A percentile compares a stretch with the other conserved stretches of the same genome.
These are phyloP conservation scores for Cerastoderma edule DNA, from an alignment of 2,888 invertebrate species.

Conservation along the genomic window DNA sequence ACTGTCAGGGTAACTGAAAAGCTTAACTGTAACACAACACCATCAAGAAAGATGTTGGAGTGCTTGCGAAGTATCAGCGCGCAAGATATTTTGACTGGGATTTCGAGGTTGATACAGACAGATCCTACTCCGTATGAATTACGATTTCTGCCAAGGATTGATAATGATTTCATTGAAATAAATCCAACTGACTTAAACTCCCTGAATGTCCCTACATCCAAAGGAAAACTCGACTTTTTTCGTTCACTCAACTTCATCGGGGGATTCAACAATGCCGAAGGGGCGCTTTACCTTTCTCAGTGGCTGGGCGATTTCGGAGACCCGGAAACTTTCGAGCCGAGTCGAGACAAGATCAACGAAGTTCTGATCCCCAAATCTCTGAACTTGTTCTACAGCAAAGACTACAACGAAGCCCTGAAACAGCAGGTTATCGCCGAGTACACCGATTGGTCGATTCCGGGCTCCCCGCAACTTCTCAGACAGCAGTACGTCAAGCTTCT, in stretches of 20 bases:
- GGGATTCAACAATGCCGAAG: neutral
- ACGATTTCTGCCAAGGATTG: neutral
- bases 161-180: neutral
- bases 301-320: constrained; percentile 1
- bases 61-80: constrained; percentile 41
- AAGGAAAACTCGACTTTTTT: neutral
- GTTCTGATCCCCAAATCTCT: neutral
- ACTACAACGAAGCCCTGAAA: constrained; percentile 2
- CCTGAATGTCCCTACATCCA: neutral
- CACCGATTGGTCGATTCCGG: constrained; percentile 6
- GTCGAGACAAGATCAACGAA: neutral
- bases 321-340: neutral
- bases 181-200: neutral
- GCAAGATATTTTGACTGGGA: constrained; percentile 23
- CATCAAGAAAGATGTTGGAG: constrained; percentile 41
- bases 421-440: constrained; percentile 4
- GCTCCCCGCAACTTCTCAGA: constrained; percentile 4
- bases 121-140: neutral
- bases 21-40: constrained; percentile 53
- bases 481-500: neutral
- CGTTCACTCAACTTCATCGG: neutral
- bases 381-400: neutral
- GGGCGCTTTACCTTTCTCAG: neutral
- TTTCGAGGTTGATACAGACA: neutral
- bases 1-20: constrained; percentile 87